Conservation (phyloP, 2,797 vertebrate genomes). For the Oreortyx pictus region DNA sequence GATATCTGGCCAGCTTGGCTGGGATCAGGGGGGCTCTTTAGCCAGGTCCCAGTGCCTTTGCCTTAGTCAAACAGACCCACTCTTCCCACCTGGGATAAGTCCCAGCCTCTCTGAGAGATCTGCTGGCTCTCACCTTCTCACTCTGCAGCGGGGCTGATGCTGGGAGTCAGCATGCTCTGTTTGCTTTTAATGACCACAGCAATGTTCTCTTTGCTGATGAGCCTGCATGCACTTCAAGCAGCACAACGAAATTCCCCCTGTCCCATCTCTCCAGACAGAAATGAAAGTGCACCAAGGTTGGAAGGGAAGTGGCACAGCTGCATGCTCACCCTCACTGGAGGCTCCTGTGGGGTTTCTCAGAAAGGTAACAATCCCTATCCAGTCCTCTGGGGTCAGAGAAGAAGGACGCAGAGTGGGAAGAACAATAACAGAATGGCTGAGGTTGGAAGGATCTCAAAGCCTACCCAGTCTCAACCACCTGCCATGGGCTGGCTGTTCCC, state of each 20-base stretch:
- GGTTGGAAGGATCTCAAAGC: no score
- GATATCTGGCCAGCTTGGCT: background rate
- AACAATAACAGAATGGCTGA: no score
- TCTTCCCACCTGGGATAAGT: background rate
- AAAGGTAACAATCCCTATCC: fast-evolving
- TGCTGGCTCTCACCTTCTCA: background rate
- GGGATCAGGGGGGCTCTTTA: background rate
- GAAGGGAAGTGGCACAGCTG: background rate
- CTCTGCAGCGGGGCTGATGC: fast-evolving
- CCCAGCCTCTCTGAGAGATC: background rate
- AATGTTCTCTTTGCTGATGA: conserved; percentile 5
- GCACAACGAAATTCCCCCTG: background rate
- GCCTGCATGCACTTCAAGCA: background rate
- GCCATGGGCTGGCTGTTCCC: no score
- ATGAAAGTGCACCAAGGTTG: background rate
- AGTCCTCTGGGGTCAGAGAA: background rate
- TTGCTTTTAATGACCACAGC: conserved; percentile 39
- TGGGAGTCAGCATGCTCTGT: background rate
- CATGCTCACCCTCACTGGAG: fast-evolving
- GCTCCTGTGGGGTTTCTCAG: fast-evolving
- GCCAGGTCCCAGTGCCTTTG: background rate
- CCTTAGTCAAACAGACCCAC: fast-evolving
- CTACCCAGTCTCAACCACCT: no score
- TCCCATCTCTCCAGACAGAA: background rate
- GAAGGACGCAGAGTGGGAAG: background rate